phyloP scores from a whole-genome alignment of 1,140 invertebrate genomes.

The Drosophila lini region DNA sequence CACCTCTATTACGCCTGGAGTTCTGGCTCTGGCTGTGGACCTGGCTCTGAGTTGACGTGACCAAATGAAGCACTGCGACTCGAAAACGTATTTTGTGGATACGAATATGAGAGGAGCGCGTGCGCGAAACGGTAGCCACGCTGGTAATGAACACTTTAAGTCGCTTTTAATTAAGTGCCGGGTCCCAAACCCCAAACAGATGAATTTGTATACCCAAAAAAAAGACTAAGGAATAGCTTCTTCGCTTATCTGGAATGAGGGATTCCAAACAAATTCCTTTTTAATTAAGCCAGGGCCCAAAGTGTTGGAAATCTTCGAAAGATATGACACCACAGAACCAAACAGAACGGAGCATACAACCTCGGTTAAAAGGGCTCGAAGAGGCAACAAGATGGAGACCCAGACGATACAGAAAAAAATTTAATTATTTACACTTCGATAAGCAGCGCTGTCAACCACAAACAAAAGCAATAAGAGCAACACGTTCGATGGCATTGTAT shows the following conservation, averaged over 20 bases:
- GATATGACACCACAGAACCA: constrained; percentile 30
- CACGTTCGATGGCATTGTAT: constrained; percentile 62
- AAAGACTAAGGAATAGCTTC: not conserved
- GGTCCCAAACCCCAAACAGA: constrained; percentile 50
- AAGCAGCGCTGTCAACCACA: constrained; percentile 79
- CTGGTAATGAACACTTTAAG: constrained; percentile 83
- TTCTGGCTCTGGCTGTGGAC: constrained; percentile 21
- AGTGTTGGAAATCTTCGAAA: constrained; percentile 59
- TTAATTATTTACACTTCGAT: constrained; percentile 84
- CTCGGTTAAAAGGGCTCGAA: constrained; percentile 14
- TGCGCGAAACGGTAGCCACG: constrained; percentile 73
- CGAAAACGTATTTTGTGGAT: constrained; percentile 75
- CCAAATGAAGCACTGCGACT: constrained; percentile 68
- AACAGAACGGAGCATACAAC: constrained; percentile 16
- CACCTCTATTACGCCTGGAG: constrained; percentile 74
- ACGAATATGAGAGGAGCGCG: constrained; percentile 65
- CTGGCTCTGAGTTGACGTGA: constrained; percentile 66
- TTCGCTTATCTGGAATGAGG: constrained; percentile 7
- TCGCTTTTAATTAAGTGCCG: constrained; percentile 82
- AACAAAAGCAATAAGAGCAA: constrained; percentile 51
- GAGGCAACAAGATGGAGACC: constrained; percentile 30
- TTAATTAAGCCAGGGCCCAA: constrained; percentile 41
- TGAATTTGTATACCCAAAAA: constrained; percentile 15
- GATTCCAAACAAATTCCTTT: constrained; percentile 9
- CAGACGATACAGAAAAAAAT: constrained; percentile 59